These are phyloP conservation scores for Hermaeophaga mercurialis DNA, from an alignment of 2,888 invertebrate species.

Conservation along the genomic window DNA sequence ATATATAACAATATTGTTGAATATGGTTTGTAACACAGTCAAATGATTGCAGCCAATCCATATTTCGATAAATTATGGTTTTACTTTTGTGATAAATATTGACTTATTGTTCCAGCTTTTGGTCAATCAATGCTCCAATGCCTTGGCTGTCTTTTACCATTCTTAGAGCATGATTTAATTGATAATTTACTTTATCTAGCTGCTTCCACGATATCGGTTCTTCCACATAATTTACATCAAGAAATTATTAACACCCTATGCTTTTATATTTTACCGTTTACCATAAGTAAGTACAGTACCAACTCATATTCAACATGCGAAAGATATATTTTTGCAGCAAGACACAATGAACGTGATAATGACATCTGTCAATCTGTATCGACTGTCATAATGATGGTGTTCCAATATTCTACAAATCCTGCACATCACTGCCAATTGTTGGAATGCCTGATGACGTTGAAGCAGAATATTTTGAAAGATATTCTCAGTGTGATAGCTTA, in stretches of 20 bases:
- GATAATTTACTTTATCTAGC: constrained; percentile 94
- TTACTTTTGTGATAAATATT: background rate
- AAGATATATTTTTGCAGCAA: constrained; percentile 45
- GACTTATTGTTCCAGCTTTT: constrained; percentile 69
- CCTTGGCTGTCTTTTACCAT: constrained; percentile 92
- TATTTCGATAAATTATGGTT: too few relatives aligned
- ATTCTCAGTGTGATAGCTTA: constrained; percentile 95
- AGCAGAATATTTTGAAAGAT: constrained; percentile 89
- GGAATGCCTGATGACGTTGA: constrained; percentile 94
- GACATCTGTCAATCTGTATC: constrained; percentile 87
- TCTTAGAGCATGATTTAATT: constrained; percentile 93
- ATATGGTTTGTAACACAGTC: too few relatives aligned
- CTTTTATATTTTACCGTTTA: constrained; percentile 95
- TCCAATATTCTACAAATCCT: constrained; percentile 93
- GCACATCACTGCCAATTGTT: constrained; percentile 96
- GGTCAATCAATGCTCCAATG: constrained; percentile 94
- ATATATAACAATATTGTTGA: too few relatives aligned
- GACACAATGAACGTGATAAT: constrained; percentile 69
- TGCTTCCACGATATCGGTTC: constrained; percentile 90
- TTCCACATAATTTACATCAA: constrained; percentile 89
- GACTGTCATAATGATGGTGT: constrained; percentile 95
- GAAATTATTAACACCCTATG: constrained; percentile 94
- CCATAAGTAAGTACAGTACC: constrained; percentile 84
- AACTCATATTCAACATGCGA: too few relatives aligned
- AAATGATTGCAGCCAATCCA: too few relatives aligned